Percentiles rank a stretch among this genome's conserved stretches.
phyloP scores from a whole-genome alignment of 2,797 vertebrate genomes.

The Leuciscus waleckii region DNA sequence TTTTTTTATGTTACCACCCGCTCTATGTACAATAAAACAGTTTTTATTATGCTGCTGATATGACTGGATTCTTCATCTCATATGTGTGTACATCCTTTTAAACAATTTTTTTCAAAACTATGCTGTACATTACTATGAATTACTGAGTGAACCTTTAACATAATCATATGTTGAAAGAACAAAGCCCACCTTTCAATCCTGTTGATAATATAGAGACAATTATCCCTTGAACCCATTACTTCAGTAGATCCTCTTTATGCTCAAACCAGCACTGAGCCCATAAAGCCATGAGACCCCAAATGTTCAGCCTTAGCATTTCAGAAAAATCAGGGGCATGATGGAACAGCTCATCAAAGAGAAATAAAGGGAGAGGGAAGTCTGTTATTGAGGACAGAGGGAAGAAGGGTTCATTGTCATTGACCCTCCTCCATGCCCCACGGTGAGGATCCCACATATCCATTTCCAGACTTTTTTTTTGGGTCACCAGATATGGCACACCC shows the following conservation, averaged over 20 bases:
- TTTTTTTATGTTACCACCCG: background rate
- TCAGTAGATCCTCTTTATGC: slow-evolving; percentile 50
- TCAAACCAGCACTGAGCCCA: slow-evolving; percentile 20
- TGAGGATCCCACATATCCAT: slow-evolving; percentile 54
- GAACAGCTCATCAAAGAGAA: slow-evolving; percentile 15
- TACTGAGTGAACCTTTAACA: background rate
- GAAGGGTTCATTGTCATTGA: slow-evolving; percentile 53
- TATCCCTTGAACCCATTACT: slow-evolving; percentile 50
- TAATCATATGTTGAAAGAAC: slow-evolving; percentile 15
- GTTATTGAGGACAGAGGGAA: slow-evolving; percentile 37
- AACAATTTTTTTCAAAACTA: background rate
- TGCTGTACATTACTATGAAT: background rate
- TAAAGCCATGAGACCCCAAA: slow-evolving; percentile 46
- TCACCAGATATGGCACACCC: slow-evolving; percentile 55
- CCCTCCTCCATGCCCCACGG: slow-evolving; percentile 50
- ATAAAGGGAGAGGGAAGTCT: slow-evolving; percentile 16
- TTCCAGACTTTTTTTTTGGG: slow-evolving; percentile 48
- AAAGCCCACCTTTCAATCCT: slow-evolving; percentile 21
- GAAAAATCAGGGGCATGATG: slow-evolving; percentile 15
- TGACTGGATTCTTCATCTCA: background rate
- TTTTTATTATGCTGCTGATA: background rate
- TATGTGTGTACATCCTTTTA: background rate
- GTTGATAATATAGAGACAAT: slow-evolving; percentile 41
- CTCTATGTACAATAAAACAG: background rate
- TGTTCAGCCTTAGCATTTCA: slow-evolving; percentile 52